Conservation (phyloP, 1,140 invertebrate genomes). For the Pogonognathellus flavescens region DNA sequence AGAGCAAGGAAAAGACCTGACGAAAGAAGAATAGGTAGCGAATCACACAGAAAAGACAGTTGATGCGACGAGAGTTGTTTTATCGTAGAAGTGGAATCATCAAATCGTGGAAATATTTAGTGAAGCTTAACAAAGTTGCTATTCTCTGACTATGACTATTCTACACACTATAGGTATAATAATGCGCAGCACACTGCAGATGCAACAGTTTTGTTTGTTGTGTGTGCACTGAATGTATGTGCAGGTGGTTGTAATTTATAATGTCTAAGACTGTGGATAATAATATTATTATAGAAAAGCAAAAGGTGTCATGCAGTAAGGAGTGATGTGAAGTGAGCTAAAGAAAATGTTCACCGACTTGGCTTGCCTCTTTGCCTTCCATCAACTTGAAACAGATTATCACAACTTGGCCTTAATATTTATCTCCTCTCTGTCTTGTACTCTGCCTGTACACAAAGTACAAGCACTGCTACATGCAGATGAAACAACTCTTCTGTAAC, state of each 20-base stretch:
- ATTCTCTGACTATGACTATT: too few relatives aligned
- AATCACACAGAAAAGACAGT: too few relatives aligned
- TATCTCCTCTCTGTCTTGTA: not conserved
- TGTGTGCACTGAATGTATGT: not conserved
- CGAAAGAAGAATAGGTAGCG: too few relatives aligned
- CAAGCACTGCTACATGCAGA: not conserved
- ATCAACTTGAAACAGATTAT: not conserved
- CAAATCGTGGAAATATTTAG: too few relatives aligned
- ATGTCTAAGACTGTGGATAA: not conserved
- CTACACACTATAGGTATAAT: not conserved
- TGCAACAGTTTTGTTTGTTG: not conserved
- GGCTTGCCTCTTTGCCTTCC: not conserved
- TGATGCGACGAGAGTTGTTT: too few relatives aligned
- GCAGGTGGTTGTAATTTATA: not conserved
- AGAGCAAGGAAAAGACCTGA: too few relatives aligned
- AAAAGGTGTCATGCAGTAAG: constrained; percentile 11
- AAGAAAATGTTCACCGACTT: not conserved
- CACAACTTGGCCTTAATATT: constrained; percentile 37
- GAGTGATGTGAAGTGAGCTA: not conserved
- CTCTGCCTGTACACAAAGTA: not conserved
- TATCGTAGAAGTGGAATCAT: too few relatives aligned
- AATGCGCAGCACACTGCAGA: not conserved
- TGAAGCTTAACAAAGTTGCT: too few relatives aligned
- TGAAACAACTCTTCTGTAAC: too few relatives aligned
- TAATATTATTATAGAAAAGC: not conserved